Percentiles rank a stretch among this genome's conserved stretches.
Conservation (phyloP, 2,113 vertebrate genomes). For the Prionailurus viverrinus region DNA sequence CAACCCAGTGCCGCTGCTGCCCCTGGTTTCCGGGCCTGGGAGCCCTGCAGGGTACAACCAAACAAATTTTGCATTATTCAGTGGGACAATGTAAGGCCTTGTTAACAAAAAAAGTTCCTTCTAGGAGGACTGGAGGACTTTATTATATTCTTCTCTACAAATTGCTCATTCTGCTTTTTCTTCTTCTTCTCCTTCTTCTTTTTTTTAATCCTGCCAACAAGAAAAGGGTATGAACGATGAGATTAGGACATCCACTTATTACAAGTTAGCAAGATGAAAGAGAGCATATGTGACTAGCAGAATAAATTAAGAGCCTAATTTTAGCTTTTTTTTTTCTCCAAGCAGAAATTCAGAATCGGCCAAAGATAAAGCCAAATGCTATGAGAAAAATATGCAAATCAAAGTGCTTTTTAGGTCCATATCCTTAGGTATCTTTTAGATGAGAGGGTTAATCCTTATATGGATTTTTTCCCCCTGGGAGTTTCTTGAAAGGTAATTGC, state of each 20-base stretch:
- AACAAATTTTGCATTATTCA: slow-evolving; percentile 78
- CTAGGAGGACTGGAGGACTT: neutral
- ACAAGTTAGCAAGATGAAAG: slow-evolving; percentile 67
- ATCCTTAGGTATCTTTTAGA: neutral
- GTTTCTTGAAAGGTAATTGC: neutral
- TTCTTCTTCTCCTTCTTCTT: neutral
- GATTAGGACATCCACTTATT: slow-evolving; percentile 61
- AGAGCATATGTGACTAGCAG: slow-evolving; percentile 59
- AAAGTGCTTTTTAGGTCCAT: neutral
- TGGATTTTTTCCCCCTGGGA: rapidly evolving
- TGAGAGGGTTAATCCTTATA: neutral
- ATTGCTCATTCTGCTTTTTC: neutral
- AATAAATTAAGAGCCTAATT: slow-evolving; percentile 78
- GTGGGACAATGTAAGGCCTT: slow-evolving; percentile 55
- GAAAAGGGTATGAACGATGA: neutral
- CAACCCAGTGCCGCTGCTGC: slow-evolving; percentile 71
- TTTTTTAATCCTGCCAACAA: slow-evolving; percentile 17
- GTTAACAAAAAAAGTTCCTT: slow-evolving; percentile 71
- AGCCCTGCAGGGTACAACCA: slow-evolving; percentile 78
- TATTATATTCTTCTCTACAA: slow-evolving; percentile 33
- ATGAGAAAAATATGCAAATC: neutral
- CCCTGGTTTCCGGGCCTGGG: slow-evolving; percentile 75
- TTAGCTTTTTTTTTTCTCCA: slow-evolving; percentile 7
- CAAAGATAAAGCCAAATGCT: neutral
- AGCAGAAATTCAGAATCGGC: slow-evolving; percentile 37